A percentile compares a stretch with the other conserved stretches of the same genome.
Conservation (phyloP, 2,113 vertebrate genomes). For the Nothocercus nigrocapillus region DNA sequence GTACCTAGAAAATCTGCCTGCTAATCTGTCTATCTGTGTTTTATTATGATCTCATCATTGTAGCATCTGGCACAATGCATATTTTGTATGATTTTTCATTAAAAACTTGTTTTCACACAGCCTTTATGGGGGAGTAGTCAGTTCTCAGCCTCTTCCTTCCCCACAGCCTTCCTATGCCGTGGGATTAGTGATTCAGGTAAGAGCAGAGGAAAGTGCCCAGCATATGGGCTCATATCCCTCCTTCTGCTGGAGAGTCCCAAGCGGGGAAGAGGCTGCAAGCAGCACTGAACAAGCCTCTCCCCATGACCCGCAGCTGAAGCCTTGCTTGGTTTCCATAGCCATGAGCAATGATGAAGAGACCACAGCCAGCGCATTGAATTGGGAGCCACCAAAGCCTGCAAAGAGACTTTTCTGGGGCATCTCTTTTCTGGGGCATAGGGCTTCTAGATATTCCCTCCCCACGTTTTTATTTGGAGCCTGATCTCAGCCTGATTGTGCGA, state of each 20-base stretch:
- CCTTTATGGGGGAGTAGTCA: not conserved
- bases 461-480: fast-evolving
- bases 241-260: not conserved
- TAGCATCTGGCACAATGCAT: not conserved
- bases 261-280: not conserved
- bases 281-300: not conserved
- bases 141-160: not conserved
- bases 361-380: fast-evolving
- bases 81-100: no score
- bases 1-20: not conserved
- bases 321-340: no score
- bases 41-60: not conserved
- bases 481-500: not conserved
- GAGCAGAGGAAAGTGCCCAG: not conserved
- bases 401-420: not conserved
- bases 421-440: not conserved
- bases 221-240: not conserved
- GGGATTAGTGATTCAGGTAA: not conserved
- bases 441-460: not conserved
- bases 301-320: not conserved
- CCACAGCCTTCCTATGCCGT: not conserved
- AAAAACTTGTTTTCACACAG: not conserved
- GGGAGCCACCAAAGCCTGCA: not conserved
- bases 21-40: fast-evolving
- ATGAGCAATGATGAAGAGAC: no score